Evolutionary conservation across 2,113 vertebrate species (phyloP), one percentile per base, ranked within the genome.

Genomic region (Leucoraja erinaceus): DNA sequence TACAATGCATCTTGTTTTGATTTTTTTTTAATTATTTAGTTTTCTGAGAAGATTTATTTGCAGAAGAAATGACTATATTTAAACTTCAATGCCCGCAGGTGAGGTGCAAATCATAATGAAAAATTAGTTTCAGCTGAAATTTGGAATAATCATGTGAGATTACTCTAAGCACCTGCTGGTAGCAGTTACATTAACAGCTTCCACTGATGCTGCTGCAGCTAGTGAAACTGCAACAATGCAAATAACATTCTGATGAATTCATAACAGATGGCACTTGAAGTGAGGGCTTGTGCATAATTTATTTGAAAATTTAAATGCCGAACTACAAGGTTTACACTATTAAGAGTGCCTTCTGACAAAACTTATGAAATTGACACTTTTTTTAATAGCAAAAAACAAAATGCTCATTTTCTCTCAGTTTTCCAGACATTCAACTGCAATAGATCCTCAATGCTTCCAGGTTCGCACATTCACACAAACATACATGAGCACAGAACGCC

Each of bases 91-190:
- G 63, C 20, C 88, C 25, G 18, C 63, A 70, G 59, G 66, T 33
- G 9, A 11, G 66, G 88, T 70, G 68, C 20, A 91, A 91, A 54
- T 54, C 38, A 91, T 72, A 91, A 74, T 72, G 90, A 91, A 63
- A 88, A 88, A 91, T 72, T 72, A 91, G 4, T 91, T 91, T 72
- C 66, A 91, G 18, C 68, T 91, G 90, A 74, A 72, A 72, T 91
- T 91, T 54, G 20, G 12, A 91, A 91, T 74, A 74, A 74, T 54
- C 4, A 38, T 72, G 5, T 11, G 18, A 72, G 90, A 47, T 68
- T 72, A 91, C 84, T 88, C 88, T 1, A 70, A 47, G 47, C 20
- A 72, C 66, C 22, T 22, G 31, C 88, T 91, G 63, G 16, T 91
- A 47, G 66, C 88, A 91, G 18, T 70, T 68, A 91, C 20, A 25